Base-by-base conservation (phyloP, 2,888 invertebrate genomes). In the Hypomecis atomaria region DNA sequence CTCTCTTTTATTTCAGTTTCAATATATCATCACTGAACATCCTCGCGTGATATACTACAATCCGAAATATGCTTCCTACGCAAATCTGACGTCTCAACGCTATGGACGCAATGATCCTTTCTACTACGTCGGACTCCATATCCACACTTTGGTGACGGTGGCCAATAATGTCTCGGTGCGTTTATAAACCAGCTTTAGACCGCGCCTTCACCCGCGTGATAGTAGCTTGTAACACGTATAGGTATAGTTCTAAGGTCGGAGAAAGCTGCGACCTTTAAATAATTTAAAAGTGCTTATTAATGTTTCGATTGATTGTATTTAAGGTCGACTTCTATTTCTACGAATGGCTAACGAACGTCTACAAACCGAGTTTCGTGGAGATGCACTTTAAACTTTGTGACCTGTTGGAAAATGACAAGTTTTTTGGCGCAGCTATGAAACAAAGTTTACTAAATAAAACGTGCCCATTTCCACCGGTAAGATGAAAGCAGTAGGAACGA, bases 341-440 rank as follows among this genome's bases (percentile, higher is more conserved):
- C 57, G 65, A 72, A 59, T 66, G 52, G 34, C 43, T 72, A n/a
- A 60, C 65, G 1, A 67, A 72, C 56, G 48, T 54, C 13, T 72
- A 72, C 53, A 55, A 54, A 9, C 54, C 63, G 6, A 61, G 69
- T 33, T 72, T 70, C 10, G 62, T 72, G 10, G 69, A 70, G 47
- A 65, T 78, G 66, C 77, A 76, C 49, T 67, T 65, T 37, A 67
- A 64, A 7, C n/a, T 67, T 0, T 79, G 79, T 47, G 72, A 75
- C 40, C 57, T 79, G 34, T 42, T 79, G 0, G 23, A 65, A 0
- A 70, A 78, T 5, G 77, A 81, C 36, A 59, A 42, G 2, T 72
- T 74, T 52, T 74, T 75, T 48, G 78, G 75, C 5, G 34, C 59
- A 0, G 55, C 76, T 0, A 34, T 78, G 65, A 73, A 23, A 34